Evolutionary conservation across 2,797 vertebrate genomes (phyloP).

Genomic region (Pachyuromys duprasi): DNA sequence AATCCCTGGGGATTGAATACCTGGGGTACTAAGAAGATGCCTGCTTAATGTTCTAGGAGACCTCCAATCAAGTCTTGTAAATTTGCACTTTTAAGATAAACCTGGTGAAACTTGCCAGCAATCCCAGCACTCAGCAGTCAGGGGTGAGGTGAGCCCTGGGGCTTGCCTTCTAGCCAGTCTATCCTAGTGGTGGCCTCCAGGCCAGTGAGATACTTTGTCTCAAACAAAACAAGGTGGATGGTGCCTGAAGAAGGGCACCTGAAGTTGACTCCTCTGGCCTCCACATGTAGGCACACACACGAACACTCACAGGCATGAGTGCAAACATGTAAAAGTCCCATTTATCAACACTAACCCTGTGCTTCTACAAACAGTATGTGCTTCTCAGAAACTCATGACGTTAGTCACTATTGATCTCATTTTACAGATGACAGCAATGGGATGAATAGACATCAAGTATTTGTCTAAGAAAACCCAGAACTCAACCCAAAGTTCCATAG

Average conservation of each 20-base stretch:
- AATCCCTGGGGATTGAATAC: not conserved
- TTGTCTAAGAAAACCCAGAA: not conserved
- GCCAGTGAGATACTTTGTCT: not conserved
- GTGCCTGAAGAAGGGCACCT: not conserved
- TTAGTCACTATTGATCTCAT: not conserved
- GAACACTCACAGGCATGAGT: not conserved
- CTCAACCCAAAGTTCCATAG: not conserved
- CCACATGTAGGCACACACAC: not conserved
- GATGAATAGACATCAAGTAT: not conserved
- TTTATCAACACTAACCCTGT: not conserved
- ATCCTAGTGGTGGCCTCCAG: not conserved
- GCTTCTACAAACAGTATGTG: not conserved
- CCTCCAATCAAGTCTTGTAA: not conserved
- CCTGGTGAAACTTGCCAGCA: not conserved
- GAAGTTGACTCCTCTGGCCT: not conserved
- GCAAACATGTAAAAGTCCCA: not conserved
- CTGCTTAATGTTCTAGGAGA: not conserved
- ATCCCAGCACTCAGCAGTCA: not conserved
- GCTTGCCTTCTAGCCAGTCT: too few species aligned
- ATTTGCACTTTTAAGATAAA: not conserved
- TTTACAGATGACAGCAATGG: not conserved
- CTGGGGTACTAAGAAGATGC: not conserved
- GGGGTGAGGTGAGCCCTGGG: not conserved
- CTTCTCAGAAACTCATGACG: not conserved
- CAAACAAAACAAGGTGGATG: not conserved